A percentile compares a stretch with the other conserved stretches of the same genome.
phyloP scores from a whole-genome alignment of 2,113 vertebrate genomes.

The Melanerpes formicivorus region DNA sequence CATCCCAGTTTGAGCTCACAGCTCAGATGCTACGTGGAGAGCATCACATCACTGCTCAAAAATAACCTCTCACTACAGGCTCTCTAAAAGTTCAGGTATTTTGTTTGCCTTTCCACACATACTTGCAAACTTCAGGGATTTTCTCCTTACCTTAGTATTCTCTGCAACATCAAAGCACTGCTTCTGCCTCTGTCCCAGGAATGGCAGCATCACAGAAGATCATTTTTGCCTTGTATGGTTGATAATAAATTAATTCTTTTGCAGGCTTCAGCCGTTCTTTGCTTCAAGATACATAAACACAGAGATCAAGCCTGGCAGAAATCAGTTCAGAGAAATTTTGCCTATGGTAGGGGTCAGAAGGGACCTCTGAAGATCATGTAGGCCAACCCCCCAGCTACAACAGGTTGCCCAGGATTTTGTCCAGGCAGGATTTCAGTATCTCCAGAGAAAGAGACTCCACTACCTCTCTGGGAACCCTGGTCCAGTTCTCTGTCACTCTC shows the following conservation, averaged over 20 bases:
- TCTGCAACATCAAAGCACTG: background rate
- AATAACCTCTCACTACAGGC: accelerated
- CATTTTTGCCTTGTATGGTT: background rate
- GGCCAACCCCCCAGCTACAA: background rate
- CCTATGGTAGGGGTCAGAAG: background rate
- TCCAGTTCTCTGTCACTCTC: background rate
- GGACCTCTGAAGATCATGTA: background rate
- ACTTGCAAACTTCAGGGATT: background rate
- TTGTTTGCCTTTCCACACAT: background rate
- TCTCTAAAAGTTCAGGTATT: background rate
- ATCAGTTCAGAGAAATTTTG: background rate
- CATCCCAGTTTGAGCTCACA: background rate
- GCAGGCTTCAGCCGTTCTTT: background rate
- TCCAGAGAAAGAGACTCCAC: background rate
- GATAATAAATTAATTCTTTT: accelerated
- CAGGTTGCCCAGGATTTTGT: background rate
- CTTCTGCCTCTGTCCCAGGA: background rate
- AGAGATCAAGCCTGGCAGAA: background rate
- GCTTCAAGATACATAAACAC: background rate
- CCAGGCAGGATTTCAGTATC: background rate
- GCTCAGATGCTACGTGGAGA: background rate
- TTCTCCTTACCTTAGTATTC: background rate
- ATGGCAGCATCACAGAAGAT: background rate
- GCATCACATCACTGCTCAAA: background rate
- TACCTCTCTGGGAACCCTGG: background rate